Evolutionary conservation across 2,113 vertebrate genomes (phyloP), one percentile per base, ranked within the genome.

Genomic region (Thunnus thynnus): DNA sequence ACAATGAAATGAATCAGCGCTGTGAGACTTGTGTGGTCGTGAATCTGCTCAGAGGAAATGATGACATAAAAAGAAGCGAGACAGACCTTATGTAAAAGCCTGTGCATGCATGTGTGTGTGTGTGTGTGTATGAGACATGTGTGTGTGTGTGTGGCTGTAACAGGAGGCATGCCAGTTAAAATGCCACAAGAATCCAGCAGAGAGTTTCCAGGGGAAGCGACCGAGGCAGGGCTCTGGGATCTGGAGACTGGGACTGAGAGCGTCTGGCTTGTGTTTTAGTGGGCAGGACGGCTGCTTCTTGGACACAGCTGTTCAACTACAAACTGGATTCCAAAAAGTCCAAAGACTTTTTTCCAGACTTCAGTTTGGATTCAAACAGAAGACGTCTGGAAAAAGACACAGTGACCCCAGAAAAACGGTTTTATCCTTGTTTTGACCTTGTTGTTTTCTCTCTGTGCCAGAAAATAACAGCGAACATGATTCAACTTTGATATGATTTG

Each of bases 161-260:
- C 58, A 36, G 84, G 78, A 84, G 72, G 85, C 20, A 72, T 87
- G 86, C 88, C 88, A 84, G 86, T 90, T 89, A 91, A 93, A 93
- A 88, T 82, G 91, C 90, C 91, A 84, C 89, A 91, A 88, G 82
- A 90, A 89, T 89, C 78, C 79, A 54, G 78, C 60, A 67, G 79
- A 14, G 51, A 89, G 18, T 91, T 93, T 90, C 84, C 88, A 88
- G 50, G 63, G 62, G 25, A 83, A 78, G 76, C 18, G 44, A 75
- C 58, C 4, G 47, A 77, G 75, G 69, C 77, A 36, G 48, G 9
- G n/a, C 25, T 57, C 84, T 61, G 83, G 32, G 32, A 5, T 70
- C 44, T 46, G 74, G 79, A 84, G 82, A 78, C 84, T 61, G 83
- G 32, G 32, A 5, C 32, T 36, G 32, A 36, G 36, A 41, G 36